These are phyloP conservation scores for Microplitis mediator DNA, from an alignment of 1,140 invertebrate species.

Conservation along the genomic window DNA sequence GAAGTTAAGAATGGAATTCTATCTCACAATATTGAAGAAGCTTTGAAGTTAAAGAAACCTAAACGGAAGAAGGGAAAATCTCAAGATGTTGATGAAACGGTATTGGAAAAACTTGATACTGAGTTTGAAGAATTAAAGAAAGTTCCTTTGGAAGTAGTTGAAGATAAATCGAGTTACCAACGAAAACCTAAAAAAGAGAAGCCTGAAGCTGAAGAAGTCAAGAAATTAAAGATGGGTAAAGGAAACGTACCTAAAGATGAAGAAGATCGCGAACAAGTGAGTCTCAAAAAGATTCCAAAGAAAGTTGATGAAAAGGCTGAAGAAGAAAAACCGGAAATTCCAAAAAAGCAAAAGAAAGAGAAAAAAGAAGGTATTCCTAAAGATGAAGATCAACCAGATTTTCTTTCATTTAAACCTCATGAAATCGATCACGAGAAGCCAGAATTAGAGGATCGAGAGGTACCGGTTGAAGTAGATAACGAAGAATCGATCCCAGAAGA, in stretches of 20 bases:
- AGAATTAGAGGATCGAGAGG: slow-evolving; percentile 58
- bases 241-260: slow-evolving; percentile 61
- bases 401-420: slow-evolving; percentile 39
- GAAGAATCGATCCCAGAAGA: slow-evolving; percentile 43
- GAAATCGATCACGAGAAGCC: slow-evolving; percentile 50
- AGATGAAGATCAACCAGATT: neutral
- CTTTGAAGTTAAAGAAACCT: slow-evolving; percentile 66
- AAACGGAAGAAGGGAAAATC: slow-evolving; percentile 61
- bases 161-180: slow-evolving; percentile 29
- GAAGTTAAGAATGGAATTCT: slow-evolving; percentile 68
- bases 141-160: slow-evolving; percentile 48
- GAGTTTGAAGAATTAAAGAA: slow-evolving; percentile 69
- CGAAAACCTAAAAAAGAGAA: slow-evolving; percentile 39
- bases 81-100: slow-evolving; percentile 55
- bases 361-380: slow-evolving; percentile 45
- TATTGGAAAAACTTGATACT: slow-evolving; percentile 61
- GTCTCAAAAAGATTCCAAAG: slow-evolving; percentile 58
- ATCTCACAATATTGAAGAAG: slow-evolving; percentile 73
- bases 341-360: slow-evolving; percentile 25
- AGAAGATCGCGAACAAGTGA: slow-evolving; percentile 56
- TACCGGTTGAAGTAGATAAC: slow-evolving; percentile 40
- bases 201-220: slow-evolving; percentile 35
- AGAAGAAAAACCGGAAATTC: slow-evolving; percentile 41
- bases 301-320: slow-evolving; percentile 44
- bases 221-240: slow-evolving; percentile 58